A percentile compares a stretch with the other conserved stretches of the same genome.
These are phyloP conservation scores for Pangasius krempfi DNA, from an alignment of 2,797 vertebrate species.

Conservation along the genomic window DNA sequence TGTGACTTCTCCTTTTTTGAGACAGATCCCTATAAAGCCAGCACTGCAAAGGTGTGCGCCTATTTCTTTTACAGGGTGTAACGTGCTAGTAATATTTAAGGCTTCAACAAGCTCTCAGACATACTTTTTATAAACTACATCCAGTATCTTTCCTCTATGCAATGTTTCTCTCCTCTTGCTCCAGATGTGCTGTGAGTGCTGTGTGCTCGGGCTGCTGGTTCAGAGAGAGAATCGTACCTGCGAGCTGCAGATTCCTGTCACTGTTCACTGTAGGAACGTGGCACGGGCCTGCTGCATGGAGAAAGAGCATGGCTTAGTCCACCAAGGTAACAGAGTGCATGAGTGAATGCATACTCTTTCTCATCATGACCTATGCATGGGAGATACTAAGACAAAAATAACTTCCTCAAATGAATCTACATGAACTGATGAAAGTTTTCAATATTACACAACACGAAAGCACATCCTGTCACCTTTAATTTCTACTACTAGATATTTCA, in stretches of 20 bases:
- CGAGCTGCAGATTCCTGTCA: conserved; percentile 74
- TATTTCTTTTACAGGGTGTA: not conserved
- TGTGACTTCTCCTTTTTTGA: conserved; percentile 66
- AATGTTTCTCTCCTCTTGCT: not conserved
- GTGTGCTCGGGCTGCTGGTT: conserved; percentile 77
- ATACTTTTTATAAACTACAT: not conserved
- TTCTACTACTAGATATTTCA: not conserved
- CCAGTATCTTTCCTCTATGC: not conserved
- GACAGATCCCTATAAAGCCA: conserved; percentile 70
- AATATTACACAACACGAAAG: not conserved
- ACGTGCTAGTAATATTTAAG: not conserved
- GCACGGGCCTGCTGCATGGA: conserved; percentile 83
- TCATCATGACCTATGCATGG: not conserved
- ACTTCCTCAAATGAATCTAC: not conserved
- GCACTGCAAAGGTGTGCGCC: conserved; percentile 78
- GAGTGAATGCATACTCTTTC: not conserved
- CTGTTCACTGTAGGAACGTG: conserved; percentile 76
- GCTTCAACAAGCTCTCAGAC: not conserved
- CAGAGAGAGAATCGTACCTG: conserved; percentile 74
- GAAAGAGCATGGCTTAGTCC: conserved; percentile 27
- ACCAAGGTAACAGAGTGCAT: conserved; percentile 46
- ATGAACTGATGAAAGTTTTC: not conserved
- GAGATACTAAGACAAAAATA: not conserved
- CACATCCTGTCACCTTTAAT: not conserved
- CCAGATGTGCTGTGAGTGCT: conserved; percentile 90